Base-by-base conservation (phyloP, 2,888 invertebrate genomes). In the Temnothorax unifasciatus region DNA sequence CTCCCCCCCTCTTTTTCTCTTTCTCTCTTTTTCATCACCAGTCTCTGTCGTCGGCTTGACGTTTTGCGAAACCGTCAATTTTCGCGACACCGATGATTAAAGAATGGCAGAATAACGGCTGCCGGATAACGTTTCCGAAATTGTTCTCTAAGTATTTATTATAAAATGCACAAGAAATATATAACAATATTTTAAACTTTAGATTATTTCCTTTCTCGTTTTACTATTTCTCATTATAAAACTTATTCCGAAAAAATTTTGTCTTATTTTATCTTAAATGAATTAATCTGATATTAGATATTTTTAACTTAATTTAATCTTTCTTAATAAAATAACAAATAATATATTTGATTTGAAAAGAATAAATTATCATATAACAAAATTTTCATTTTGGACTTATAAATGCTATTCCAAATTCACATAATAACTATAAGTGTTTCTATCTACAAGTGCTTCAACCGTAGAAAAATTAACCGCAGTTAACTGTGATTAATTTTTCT, bases 31-130 rank as follows among this genome's bases (percentile, higher is more conserved):
- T 1, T 88, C 86, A 90, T 92, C 88, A 8, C 21, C 87, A 89
- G 86, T 88, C 84, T 44, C 79, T 81, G 88, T 88, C 90, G 88
- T 86, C 79, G 75, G 47, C 54, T 57, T n/a, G 61, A 64, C 64
- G 73, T 47, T 52, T 79, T 57, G 64, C 59, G 18, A 52, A 64
- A 83, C 63, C 81, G 38, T 73, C 76, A 61, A 83, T 76, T 77
- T 76, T 54, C 47, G 47, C 83, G 47, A 54, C 71, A 71, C 59
- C 71, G 25, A 59, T 71, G 9, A 71, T 81, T 59, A 57, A 29
- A 47, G 38, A 66, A 64, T 15, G 38, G 29, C 13, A 4, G 15
- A 44, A 13, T 68, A 57, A 79, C 54, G 68, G 68, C 25, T 44
- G 2, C 9, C 25, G 69, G 18, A 38, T 59, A 69, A 79, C 1